A percentile compares a stretch with the other conserved stretches of the same genome.
These are phyloP conservation scores for Pyrocephalus nanus DNA, from an alignment of 2,797 vertebrate genomes.

Conservation along the genomic window DNA sequence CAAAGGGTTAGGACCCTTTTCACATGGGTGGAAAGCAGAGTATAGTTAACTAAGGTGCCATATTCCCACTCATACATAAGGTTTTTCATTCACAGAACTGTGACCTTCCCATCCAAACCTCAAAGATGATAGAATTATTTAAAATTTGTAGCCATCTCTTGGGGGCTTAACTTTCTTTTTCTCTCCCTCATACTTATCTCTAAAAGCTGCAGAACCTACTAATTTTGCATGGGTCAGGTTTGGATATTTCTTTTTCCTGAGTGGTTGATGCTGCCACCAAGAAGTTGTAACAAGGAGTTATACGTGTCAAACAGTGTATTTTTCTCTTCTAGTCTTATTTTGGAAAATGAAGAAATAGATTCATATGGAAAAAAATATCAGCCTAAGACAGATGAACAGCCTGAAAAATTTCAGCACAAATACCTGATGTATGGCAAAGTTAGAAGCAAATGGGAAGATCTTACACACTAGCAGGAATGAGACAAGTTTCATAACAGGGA, in stretches of 20 bases:
- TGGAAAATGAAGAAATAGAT: background rate
- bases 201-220: background rate
- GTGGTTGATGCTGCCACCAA: background rate
- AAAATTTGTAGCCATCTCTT: background rate
- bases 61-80: background rate
- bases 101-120: background rate
- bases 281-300: background rate
- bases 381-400: background rate
- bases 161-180: background rate
- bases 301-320: background rate
- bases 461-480: background rate
- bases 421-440: background rate
- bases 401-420: constrained; percentile 19
- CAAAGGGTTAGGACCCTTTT: background rate
- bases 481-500: background rate
- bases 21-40: background rate
- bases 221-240: background rate
- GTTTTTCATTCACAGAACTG: background rate
- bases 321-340: background rate
- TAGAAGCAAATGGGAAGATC: constrained; percentile 20
- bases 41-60: background rate
- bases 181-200: background rate
- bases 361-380: background rate
- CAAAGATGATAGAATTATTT: background rate
- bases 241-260: background rate